Base-by-base conservation (phyloP, 2,113 vertebrate genomes). In the Numenius arquata region DNA sequence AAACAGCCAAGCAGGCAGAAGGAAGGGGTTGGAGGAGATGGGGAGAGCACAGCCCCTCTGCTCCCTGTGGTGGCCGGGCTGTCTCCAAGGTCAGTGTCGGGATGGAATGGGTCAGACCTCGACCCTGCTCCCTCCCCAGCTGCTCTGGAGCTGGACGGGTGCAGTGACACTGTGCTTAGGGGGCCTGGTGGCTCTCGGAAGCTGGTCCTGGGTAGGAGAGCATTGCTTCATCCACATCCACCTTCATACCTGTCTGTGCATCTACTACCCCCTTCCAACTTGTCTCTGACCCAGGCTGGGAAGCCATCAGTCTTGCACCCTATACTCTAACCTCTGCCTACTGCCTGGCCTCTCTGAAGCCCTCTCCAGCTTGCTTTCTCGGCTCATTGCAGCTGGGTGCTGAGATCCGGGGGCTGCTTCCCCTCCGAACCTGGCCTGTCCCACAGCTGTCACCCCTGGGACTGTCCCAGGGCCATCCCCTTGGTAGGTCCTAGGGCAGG, bases 181-280 rank as follows among this genome's bases (percentile, higher is more conserved):
- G 34, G 52, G 8, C 10, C 25, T 4, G 43, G 27, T 1, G 9
- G 15, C 43, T 73, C 26, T 23, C 52, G 47, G 59, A 76, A 36
- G 48, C 29, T 79, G 41, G 3, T 88, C 36, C 67, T 71, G 62
- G 61, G 27, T 25, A 22, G 47, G 18, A 68, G 22, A 71, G 14
- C 21, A 6, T 72, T 41, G 76, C 32, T 74, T 70, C 8, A 1
- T 29, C 20, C 21, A 3, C 0, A 0, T 34, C 56, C 25, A 27
- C 40, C 26, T 84, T 77, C 50, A 2, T 47, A 22, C 23, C 12
- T 48, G 7, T 15, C 34, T 56, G 19, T 38, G 19, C 15, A 43
- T 21, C 74, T 81, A 5, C 38, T 22, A 5, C 38, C 8, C 26
- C 1, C 36, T 93, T 81, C 61, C 36, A 66, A 21, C n/a, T 29